These are phyloP conservation scores for Nerophis lumbriciformis DNA, from an alignment of 2,113 vertebrate genomes.

Conservation along the genomic window DNA sequence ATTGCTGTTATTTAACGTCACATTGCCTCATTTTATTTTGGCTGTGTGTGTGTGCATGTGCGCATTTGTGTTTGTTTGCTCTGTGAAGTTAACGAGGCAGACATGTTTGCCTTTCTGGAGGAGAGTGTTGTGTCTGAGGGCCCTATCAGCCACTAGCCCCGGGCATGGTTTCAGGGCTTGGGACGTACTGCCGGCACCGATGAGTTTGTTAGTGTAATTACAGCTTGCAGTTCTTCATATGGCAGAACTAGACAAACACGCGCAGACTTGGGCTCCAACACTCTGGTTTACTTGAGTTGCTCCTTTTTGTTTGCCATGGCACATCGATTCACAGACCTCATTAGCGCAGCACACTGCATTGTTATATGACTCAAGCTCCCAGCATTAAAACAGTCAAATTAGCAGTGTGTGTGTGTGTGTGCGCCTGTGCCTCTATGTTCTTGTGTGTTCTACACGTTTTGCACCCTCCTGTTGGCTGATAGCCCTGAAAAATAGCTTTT, in stretches of 20 bases:
- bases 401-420: slow-evolving; percentile 26
- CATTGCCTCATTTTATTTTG: slow-evolving; percentile 62
- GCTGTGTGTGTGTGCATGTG: slow-evolving; percentile 7
- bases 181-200: slow-evolving; percentile 62
- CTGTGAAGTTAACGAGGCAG: slow-evolving; percentile 62
- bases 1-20: slow-evolving; percentile 58
- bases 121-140: slow-evolving; percentile 69
- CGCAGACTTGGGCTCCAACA: slow-evolving; percentile 18
- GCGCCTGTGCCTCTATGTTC: neutral
- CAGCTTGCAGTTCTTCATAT: slow-evolving; percentile 55
- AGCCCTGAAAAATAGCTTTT: slow-evolving; percentile 69
- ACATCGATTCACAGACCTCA: slow-evolving; percentile 71
- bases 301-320: slow-evolving; percentile 50
- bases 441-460: slow-evolving; percentile 36
- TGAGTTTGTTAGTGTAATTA: slow-evolving; percentile 76
- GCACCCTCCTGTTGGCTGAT: slow-evolving; percentile 56
- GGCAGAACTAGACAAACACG: slow-evolving; percentile 49
- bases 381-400: slow-evolving; percentile 64
- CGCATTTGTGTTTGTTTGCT: slow-evolving; percentile 45
- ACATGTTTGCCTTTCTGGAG: slow-evolving; percentile 59
- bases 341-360: slow-evolving; percentile 68
- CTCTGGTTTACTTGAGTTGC: slow-evolving; percentile 47
- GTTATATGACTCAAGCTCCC: slow-evolving; percentile 62
- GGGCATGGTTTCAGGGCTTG: slow-evolving; percentile 68
- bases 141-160: slow-evolving; percentile 70